phyloP scores from a whole-genome alignment of 2,113 vertebrate genomes.

The Leucoraja erinaceus region DNA sequence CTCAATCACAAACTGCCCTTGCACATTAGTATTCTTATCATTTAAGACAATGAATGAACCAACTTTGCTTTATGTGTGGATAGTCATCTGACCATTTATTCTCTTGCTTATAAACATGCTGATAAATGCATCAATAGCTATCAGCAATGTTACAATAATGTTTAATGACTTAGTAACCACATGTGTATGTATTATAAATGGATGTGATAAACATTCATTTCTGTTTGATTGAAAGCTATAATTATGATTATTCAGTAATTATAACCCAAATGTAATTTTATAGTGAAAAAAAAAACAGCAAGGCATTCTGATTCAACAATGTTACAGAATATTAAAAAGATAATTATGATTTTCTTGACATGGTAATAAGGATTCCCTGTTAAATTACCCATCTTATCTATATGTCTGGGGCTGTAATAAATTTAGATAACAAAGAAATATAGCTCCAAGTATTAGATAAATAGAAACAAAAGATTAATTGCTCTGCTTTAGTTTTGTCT shows the following conservation, averaged over 20 bases:
- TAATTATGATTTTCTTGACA: not conserved
- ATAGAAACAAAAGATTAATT: not conserved
- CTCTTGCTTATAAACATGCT: constrained; percentile 22
- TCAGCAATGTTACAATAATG: constrained; percentile 24
- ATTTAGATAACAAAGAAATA: not conserved
- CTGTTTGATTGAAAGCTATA: constrained; percentile 25
- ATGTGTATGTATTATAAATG: constrained; percentile 24
- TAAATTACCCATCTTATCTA: not conserved
- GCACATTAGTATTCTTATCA: not conserved
- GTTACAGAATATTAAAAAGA: constrained; percentile 32
- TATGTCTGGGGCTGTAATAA: not conserved
- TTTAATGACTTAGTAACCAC: constrained; percentile 30
- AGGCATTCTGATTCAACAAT: constrained; percentile 21
- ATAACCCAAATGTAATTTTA: constrained; percentile 35
- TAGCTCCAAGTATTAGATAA: not conserved
- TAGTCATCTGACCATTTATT: not conserved
- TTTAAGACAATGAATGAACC: constrained; percentile 4
- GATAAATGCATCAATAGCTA: constrained; percentile 28
- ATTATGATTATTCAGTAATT: constrained; percentile 36
- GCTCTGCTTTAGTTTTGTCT: not conserved
- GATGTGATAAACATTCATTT: constrained; percentile 15
- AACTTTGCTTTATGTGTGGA: not conserved
- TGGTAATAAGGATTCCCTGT: not conserved
- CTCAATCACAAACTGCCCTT: no score
- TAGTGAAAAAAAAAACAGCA: constrained; percentile 15